Conservation (phyloP, 2,113 vertebrate species). For the Uria aalge region DNA sequence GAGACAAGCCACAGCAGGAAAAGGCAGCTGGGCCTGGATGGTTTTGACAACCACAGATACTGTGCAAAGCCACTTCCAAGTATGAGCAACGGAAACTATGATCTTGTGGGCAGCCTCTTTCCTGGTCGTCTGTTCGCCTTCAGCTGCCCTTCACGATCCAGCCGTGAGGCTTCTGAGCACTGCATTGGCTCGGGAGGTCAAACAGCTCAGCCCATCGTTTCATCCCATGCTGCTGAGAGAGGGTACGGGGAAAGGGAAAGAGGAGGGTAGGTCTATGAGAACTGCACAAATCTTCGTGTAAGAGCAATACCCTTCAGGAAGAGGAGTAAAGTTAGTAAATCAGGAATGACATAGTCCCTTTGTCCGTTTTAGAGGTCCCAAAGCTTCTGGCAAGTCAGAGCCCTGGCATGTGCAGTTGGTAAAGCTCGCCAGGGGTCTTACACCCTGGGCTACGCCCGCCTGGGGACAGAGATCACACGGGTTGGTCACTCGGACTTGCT, state of each 20-base stretch:
- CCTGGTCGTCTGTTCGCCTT: not conserved
- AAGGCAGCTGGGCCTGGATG: not conserved
- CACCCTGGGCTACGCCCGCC: not conserved
- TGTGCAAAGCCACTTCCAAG: not conserved
- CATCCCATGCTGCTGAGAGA: not conserved
- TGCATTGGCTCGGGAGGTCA: not conserved
- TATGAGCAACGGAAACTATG: not conserved
- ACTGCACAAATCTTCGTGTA: not conserved
- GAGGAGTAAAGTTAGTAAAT: not conserved
- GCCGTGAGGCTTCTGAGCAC: not conserved
- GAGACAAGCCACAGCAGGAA: not conserved
- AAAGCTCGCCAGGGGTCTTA: not conserved
- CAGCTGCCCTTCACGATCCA: not conserved
- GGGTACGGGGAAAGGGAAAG: not conserved
- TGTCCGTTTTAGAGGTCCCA: not conserved
- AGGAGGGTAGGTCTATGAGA: rapidly evolving
- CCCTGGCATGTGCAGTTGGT: not conserved
- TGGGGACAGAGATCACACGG: rapidly evolving
- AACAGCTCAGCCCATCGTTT: not conserved
- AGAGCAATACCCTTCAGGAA: not conserved
- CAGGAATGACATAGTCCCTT: not conserved
- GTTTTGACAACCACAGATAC: not conserved
- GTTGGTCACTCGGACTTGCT: rapidly evolving
- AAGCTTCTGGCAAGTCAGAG: not conserved
- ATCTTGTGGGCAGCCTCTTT: not conserved